Evolutionary conservation across 2,797 vertebrate genomes (phyloP), one percentile per base, ranked within the genome.

Genomic region (Neosalanx taihuensis): DNA sequence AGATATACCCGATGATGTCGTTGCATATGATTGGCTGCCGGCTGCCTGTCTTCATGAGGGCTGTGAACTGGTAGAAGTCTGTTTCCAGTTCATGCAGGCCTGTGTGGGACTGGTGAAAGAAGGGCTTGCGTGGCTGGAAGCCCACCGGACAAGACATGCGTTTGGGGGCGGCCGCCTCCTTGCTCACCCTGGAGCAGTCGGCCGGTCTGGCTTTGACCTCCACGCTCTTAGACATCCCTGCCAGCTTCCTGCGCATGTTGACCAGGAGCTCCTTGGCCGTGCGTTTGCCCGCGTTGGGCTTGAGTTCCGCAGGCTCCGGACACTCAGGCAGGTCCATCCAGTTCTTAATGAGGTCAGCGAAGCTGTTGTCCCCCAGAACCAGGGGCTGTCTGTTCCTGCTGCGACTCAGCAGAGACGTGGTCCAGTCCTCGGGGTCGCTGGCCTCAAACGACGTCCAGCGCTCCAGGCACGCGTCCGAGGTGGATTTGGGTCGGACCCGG

Each of bases 321-420:
- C 89, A 92, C 68, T 99, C 97, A 0, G 97, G 97, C 67, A 99
- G 90, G 87, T 99, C 97, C 97, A 99, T 98, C 97, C 97, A 99
- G 84, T 99, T 98, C 88, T 98, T 95, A 70, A 99, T 96, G 41
- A 99, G 89, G 83, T 99, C 97, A 0, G 97, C 97, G 59, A 99
- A 99, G 83, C 96, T 97, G 87, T 99, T 99, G 91, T 99, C 97
- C 0, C 97, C 97, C 37, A 99, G 85, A 73, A 99, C 95, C 70
- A 99, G 81, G 0, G 97, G 97, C 65, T 98, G 96, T 23, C 97
- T 91, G 87, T 96, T 99, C 41, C 97, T 93, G 74, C 97, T 94
- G 82, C 96, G 93, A 6, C 95, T 97, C 81, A 99, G 90, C 81
- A 99, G 87, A 0, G 94, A 93, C 2, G 96, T 93, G 0, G 97